Evolutionary conservation across 2,888 invertebrate species (phyloP).

Genomic region (Agrypnus murinus): DNA sequence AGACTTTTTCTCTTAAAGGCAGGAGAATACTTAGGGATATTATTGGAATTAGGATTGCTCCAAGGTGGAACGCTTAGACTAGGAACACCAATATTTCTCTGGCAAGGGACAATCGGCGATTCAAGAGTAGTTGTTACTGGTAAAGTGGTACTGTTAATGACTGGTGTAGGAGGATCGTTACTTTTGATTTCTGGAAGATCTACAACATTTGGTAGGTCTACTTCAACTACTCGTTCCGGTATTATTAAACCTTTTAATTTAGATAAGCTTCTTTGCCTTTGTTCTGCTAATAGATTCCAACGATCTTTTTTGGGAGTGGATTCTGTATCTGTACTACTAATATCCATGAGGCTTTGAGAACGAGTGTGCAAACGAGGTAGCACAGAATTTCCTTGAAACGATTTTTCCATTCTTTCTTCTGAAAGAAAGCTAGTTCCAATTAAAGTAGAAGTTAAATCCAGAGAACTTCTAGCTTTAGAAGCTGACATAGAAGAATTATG

Average conservation of each 20-base stretch:
- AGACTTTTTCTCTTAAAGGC: slow-evolving; percentile 86
- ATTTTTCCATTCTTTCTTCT: slow-evolving; percentile 42
- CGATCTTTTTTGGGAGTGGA: slow-evolving; percentile 68
- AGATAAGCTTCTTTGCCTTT: slow-evolving; percentile 86
- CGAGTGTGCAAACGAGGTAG: slow-evolving; percentile 66
- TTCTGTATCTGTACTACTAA: slow-evolving; percentile 62
- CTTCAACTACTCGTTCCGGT: slow-evolving; percentile 80
- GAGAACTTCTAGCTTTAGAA: slow-evolving; percentile 40
- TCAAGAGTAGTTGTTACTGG: slow-evolving; percentile 1
- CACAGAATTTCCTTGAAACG: slow-evolving; percentile 52
- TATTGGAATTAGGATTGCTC: slow-evolving; percentile 69
- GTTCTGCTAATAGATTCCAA: slow-evolving; percentile 85
- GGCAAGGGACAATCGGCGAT: slow-evolving; percentile 29
- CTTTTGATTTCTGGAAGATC: slow-evolving; percentile 91
- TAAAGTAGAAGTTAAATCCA: slow-evolving; percentile 33
- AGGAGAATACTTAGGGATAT: slow-evolving; percentile 86
- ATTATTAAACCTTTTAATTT: slow-evolving; percentile 92
- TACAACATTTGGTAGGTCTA: slow-evolving; percentile 76
- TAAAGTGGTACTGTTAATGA: not conserved
- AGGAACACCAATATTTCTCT: slow-evolving; percentile 44
- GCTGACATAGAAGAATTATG: slow-evolving; percentile 1
- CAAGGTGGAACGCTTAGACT: slow-evolving; percentile 65
- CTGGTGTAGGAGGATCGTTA: slow-evolving; percentile 69
- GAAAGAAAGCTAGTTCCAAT: slow-evolving; percentile 3
- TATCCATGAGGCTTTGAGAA: slow-evolving; percentile 73